Percentiles rank a stretch among this genome's conserved stretches.
phyloP scores from a whole-genome alignment of 2,113 vertebrate species.

The Phaetusa simplex region DNA sequence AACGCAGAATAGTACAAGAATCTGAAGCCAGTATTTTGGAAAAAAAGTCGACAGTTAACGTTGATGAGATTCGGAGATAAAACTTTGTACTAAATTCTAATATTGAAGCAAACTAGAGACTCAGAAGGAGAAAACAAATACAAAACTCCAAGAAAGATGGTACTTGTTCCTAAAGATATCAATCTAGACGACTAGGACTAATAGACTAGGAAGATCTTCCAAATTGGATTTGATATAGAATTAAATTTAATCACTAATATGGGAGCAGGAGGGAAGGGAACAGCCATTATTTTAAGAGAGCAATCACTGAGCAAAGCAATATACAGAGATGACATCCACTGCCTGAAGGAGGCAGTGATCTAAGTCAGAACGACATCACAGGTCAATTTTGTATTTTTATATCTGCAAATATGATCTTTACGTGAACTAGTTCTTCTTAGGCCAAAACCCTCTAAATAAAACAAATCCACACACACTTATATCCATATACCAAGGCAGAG shows the following conservation, averaged over 20 bases:
- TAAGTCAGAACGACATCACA: slow-evolving; percentile 26
- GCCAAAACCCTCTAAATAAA: background rate
- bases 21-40: background rate
- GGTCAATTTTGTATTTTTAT: background rate
- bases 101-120: background rate
- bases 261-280: background rate
- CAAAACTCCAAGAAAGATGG: background rate
- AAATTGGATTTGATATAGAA: background rate
- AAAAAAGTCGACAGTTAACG: background rate
- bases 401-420: background rate
- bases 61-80: background rate
- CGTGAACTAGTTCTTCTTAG: background rate
- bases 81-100: background rate
- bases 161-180: background rate
- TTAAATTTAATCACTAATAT: background rate
- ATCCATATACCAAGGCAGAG: background rate
- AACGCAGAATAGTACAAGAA: background rate
- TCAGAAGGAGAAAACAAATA: background rate
- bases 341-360: slow-evolving; percentile 45
- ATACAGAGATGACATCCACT: background rate
- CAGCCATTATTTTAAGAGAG: slow-evolving; percentile 9
- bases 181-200: background rate
- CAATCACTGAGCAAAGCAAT: background rate
- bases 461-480: background rate
- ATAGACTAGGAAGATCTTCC: background rate